Conservation (phyloP, 1,140 invertebrate genomes). For the Drosophila virilis region DNA sequence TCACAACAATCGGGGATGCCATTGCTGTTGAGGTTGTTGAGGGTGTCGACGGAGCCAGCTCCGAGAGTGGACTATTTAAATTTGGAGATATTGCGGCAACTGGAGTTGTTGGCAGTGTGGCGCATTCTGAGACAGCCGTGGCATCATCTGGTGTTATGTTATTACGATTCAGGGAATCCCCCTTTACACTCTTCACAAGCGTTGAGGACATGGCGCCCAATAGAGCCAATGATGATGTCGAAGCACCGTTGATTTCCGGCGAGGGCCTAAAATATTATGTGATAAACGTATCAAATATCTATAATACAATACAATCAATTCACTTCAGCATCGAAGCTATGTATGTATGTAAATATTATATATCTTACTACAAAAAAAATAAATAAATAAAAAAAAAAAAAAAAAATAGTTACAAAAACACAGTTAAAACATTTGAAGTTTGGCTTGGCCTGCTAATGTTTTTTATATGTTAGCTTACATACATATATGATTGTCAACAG, state of each 20-base stretch:
- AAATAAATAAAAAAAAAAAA: slow-evolving; percentile 1
- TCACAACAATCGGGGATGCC: slow-evolving; percentile 61
- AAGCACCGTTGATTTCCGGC: slow-evolving; percentile 36
- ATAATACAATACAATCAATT: background rate
- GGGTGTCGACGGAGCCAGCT: slow-evolving; percentile 60
- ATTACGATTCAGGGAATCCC: slow-evolving; percentile 10
- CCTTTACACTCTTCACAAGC: slow-evolving; percentile 40
- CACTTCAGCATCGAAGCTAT: background rate
- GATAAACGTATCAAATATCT: background rate
- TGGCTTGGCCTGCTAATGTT: slow-evolving; percentile 14
- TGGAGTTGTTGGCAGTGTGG: slow-evolving; percentile 56
- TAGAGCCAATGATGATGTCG: slow-evolving; percentile 55
- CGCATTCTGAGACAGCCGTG: slow-evolving; percentile 41
- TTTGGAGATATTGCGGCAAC: slow-evolving; percentile 42
- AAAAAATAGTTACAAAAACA: background rate
- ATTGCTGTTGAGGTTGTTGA: slow-evolving; percentile 53
- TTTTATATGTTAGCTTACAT: background rate
- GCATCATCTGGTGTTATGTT: slow-evolving; percentile 37
- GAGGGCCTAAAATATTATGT: slow-evolving; percentile 51
- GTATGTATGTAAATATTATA: background rate
- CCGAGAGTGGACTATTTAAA: slow-evolving; percentile 55
- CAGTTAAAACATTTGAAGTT: slow-evolving; percentile 5
- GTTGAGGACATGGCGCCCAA: slow-evolving; percentile 57
- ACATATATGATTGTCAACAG: background rate
- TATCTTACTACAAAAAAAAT: slow-evolving; percentile 4